Conservation (phyloP, 2,797 vertebrate species). For the Falco biarmicus region DNA sequence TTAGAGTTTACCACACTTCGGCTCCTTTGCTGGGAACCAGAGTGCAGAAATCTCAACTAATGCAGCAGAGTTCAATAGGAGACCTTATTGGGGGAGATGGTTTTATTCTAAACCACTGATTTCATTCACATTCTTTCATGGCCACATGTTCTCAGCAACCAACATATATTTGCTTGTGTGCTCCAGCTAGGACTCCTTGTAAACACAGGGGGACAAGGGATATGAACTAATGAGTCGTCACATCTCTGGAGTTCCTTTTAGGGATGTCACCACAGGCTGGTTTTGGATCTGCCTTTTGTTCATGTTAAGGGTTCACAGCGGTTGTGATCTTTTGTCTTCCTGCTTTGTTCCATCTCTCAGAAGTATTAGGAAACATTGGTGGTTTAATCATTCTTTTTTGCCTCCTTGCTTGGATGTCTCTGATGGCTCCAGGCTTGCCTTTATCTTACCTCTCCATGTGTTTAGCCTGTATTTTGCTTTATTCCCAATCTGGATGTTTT, state of each 20-base stretch:
- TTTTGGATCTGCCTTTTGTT: slow-evolving; percentile 1
- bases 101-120: slow-evolving; percentile 3
- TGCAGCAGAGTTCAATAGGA: background rate
- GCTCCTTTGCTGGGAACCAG: background rate
- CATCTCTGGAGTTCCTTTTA: background rate
- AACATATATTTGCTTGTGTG: background rate
- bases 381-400: background rate
- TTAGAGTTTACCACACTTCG: background rate
- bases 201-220: background rate
- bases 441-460: slow-evolving; percentile 10
- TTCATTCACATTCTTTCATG: background rate
- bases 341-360: background rate
- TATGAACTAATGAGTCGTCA: background rate
- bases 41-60: background rate
- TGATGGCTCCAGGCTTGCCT: background rate
- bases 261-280: background rate
- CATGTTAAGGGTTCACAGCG: background rate
- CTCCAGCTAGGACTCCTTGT: background rate
- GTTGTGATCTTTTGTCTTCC: background rate
- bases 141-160: background rate
- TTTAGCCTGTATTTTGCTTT: background rate
- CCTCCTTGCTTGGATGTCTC: background rate
- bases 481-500: background rate
- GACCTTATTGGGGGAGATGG: background rate
- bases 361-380: background rate